Evolutionary conservation across 2,113 vertebrate genomes (phyloP).

Genomic region (Capreolus pygargus): DNA sequence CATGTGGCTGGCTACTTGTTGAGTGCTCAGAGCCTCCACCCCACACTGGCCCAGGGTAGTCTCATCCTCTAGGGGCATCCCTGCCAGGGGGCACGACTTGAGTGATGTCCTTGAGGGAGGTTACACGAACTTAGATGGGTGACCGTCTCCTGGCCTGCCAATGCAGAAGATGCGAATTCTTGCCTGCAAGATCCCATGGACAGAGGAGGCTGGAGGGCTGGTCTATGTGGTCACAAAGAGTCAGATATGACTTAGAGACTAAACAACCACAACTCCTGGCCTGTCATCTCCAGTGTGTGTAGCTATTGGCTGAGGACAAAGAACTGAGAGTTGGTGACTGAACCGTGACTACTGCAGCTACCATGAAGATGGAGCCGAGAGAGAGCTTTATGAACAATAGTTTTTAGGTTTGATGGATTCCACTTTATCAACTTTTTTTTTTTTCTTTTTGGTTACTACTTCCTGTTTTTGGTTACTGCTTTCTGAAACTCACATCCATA

Average conservation of each 20-base stretch:
- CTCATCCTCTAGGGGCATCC: constrained; percentile 77
- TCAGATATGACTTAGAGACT: not conserved
- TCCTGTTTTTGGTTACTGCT: not conserved
- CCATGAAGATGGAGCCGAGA: not conserved
- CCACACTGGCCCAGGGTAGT: constrained; percentile 72
- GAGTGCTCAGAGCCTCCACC: constrained; percentile 71
- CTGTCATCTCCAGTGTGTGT: constrained; percentile 92
- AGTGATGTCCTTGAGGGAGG: constrained; percentile 76
- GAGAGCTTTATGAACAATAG: not conserved
- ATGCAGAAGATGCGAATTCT: not conserved
- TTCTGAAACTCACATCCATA: not conserved
- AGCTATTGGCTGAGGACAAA: constrained; percentile 88
- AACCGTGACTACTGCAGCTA: not conserved
- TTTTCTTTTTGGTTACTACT: not conserved
- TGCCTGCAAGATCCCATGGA: not conserved
- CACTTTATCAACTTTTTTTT: not conserved
- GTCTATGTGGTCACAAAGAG: not conserved
- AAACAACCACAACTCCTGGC: not conserved
- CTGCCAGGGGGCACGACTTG: constrained; percentile 78
- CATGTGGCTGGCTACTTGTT: constrained; percentile 77
- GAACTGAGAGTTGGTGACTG: constrained; percentile 88
- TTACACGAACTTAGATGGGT: constrained; percentile 83
- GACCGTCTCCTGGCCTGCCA: constrained; percentile 84
- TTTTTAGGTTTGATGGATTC: not conserved
- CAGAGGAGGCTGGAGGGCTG: not conserved